Evolutionary conservation across 2,113 vertebrate species (phyloP).

Genomic region (Channa argus): DNA sequence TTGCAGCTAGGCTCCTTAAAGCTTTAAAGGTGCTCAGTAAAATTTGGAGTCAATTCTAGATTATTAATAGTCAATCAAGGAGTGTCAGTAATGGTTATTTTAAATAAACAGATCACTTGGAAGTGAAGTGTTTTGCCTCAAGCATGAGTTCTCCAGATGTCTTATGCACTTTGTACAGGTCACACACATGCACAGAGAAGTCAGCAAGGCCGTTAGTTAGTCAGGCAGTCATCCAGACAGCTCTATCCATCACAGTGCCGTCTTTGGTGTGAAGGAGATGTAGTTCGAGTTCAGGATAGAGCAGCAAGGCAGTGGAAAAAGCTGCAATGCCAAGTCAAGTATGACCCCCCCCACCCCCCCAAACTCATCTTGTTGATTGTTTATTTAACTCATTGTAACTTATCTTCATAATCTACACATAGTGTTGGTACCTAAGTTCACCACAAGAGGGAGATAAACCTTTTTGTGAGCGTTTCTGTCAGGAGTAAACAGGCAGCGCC

Average conservation of each 20-base stretch:
- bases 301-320: slow-evolving; percentile 22
- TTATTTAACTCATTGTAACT: no score
- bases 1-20: background rate
- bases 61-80: background rate
- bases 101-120: slow-evolving; percentile 1
- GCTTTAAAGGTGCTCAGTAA: background rate
- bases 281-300: background rate
- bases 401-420: no score
- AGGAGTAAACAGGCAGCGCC: no score
- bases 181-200: background rate
- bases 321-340: slow-evolving; percentile 11
- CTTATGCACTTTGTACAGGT: background rate
- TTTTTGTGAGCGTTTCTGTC: no score
- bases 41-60: background rate
- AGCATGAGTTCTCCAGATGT: background rate
- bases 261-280: slow-evolving; percentile 4
- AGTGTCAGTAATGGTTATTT: background rate
- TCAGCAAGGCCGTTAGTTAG: slow-evolving; percentile 4
- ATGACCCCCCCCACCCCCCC: no score
- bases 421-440: no score
- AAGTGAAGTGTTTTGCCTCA: background rate
- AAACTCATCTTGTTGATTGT: no score
- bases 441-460: no score
- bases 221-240: slow-evolving; percentile 4
- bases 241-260: slow-evolving; percentile 18